A percentile compares a stretch with the other conserved stretches of the same genome.
These are phyloP conservation scores for Fulmarus glacialis DNA, from an alignment of 2,113 vertebrate genomes.

Conservation along the genomic window DNA sequence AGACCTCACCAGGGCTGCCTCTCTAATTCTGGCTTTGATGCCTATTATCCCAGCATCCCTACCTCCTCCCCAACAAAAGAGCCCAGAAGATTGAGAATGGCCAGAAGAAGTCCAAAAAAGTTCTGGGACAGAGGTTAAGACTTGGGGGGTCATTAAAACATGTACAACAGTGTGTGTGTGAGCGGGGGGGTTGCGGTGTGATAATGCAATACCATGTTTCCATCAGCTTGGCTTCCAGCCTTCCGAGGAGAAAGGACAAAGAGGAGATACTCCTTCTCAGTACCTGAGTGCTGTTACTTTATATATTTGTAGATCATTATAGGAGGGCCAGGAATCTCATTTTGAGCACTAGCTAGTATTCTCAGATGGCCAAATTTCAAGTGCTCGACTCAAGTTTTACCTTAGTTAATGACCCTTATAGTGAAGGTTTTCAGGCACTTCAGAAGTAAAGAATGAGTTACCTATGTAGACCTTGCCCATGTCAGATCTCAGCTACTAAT, in stretches of 20 bases:
- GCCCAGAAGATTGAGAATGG: neutral
- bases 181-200: neutral
- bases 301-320: neutral
- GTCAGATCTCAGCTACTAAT: neutral
- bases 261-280: neutral
- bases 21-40: neutral
- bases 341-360: neutral
- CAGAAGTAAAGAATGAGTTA: neutral
- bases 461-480: neutral
- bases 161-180: neutral
- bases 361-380: neutral
- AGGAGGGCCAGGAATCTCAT: neutral
- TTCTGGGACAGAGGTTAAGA: neutral
- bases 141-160: neutral
- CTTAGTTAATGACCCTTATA: neutral
- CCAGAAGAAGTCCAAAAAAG: neutral
- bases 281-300: neutral
- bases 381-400: neutral
- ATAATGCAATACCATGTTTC: neutral
- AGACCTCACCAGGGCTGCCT: neutral
- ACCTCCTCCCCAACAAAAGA: neutral
- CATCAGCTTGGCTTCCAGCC: neutral
- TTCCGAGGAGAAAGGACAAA: neutral
- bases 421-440: neutral
- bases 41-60: neutral